Conservation (phyloP, 35 echinoderm and acorn worm genomes). For the Chiridota heheva region DNA sequence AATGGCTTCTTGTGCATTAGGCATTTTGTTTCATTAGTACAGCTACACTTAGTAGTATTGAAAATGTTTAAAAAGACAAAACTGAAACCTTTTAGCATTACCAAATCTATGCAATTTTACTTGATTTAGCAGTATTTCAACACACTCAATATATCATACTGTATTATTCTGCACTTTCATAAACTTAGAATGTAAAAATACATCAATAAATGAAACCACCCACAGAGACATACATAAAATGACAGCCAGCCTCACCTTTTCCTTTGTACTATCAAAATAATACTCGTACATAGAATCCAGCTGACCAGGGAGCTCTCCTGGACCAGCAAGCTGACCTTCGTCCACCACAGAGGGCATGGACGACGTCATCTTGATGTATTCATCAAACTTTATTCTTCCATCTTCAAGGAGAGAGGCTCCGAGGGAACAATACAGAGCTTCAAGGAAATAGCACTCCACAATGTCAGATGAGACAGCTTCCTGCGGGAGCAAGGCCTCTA, state of each 20-base stretch:
- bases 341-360: conserved; percentile 70
- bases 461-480: conserved; percentile 62
- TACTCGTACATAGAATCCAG: conserved; percentile 83
- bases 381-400: conserved; percentile 87
- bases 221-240: conserved; percentile 2
- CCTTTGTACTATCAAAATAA: conserved; percentile 80
- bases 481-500: conserved; percentile 80
- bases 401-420: conserved; percentile 88
- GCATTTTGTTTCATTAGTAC: too few relatives aligned
- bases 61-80: too few relatives aligned
- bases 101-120: too few relatives aligned
- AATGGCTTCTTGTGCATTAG: too few relatives aligned
- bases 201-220: too few relatives aligned
- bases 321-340: conserved; percentile 65
- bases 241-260: conserved; percentile 47
- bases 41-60: too few relatives aligned
- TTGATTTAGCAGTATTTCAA: too few relatives aligned
- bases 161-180: too few relatives aligned
- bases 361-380: conserved; percentile 71
- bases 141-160: neutral
- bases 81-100: too few relatives aligned
- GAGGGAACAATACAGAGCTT: conserved; percentile 89
- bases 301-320: conserved; percentile 85
- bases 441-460: conserved; percentile 78
- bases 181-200: too few relatives aligned